These are phyloP conservation scores for Muscicapa adusta DNA, from an alignment of 2,113 vertebrate genomes.

Conservation along the genomic window DNA sequence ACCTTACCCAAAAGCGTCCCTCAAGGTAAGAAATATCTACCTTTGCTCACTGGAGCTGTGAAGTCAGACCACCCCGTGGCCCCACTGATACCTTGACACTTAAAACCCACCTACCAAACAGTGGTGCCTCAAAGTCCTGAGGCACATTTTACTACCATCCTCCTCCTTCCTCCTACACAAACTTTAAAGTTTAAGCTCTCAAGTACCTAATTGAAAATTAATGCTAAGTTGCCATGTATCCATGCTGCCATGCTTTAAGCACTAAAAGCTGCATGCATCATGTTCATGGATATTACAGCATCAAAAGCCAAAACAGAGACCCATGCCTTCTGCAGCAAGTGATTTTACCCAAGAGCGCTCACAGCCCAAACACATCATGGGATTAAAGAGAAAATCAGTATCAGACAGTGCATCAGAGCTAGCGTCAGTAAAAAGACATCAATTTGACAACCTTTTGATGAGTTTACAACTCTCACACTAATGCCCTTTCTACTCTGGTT, in stretches of 20 bases:
- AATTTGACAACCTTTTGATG: background rate
- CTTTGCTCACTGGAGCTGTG: background rate
- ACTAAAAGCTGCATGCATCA: background rate
- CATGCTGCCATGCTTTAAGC: background rate
- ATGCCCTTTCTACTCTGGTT: background rate
- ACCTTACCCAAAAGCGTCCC: background rate
- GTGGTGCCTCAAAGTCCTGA: background rate
- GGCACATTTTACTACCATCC: background rate
- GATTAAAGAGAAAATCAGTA: background rate
- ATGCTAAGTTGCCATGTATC: rapidly evolving
- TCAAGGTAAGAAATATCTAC: background rate
- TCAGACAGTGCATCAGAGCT: background rate
- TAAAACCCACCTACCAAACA: background rate
- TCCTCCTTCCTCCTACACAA: background rate
- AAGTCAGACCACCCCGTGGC: rapidly evolving
- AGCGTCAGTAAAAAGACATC: background rate
- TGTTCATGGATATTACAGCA: background rate
- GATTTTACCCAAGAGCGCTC: background rate
- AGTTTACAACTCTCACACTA: background rate
- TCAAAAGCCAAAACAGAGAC: background rate
- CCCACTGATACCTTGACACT: background rate
- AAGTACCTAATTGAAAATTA: background rate
- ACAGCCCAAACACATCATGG: background rate
- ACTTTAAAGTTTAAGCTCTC: background rate
- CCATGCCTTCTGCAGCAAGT: background rate